phyloP scores from a whole-genome alignment of 2,113 vertebrate genomes.

The Platysternon megacephalum region DNA sequence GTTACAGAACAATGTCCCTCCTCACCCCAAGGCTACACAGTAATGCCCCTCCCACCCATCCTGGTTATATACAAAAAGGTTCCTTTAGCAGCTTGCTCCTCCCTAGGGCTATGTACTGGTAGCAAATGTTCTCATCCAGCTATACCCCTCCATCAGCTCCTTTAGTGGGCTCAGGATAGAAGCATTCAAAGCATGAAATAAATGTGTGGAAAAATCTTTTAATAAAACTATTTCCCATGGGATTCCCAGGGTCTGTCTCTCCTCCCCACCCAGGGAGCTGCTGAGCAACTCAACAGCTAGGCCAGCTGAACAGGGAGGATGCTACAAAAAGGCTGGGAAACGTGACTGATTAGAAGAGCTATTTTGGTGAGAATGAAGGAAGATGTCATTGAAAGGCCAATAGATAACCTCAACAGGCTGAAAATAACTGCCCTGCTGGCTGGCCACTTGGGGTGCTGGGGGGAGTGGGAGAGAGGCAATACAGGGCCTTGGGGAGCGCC shows the following conservation, averaged over 20 bases:
- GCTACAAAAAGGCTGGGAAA: constrained; percentile 78
- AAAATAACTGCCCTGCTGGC: constrained; percentile 83
- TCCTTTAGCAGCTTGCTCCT: not conserved
- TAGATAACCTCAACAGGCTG: constrained; percentile 86
- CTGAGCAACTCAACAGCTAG: not conserved
- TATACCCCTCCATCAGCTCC: not conserved
- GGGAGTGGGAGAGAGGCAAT: constrained; percentile 43
- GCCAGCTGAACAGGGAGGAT: constrained; percentile 27
- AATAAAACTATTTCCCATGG: constrained; percentile 38
- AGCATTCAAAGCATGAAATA: constrained; percentile 49
- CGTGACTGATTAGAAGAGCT: constrained; percentile 82
- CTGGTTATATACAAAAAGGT: not conserved
- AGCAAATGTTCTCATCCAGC: not conserved
- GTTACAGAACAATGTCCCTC: not conserved
- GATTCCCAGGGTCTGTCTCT: constrained; percentile 44
- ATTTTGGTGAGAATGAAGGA: constrained; percentile 83
- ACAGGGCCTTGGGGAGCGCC: constrained; percentile 70
- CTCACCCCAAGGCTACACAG: not conserved
- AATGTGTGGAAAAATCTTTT: constrained; percentile 54
- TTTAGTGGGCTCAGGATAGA: constrained; percentile 20
- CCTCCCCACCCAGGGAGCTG: not conserved
- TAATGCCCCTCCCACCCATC: not conserved
- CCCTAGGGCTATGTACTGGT: not conserved
- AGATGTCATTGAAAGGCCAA: constrained; percentile 78
- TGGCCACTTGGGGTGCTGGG: constrained; percentile 66